Evolutionary conservation across 2,113 vertebrate genomes (phyloP).

Genomic region (Ceuthmochares aereus): DNA sequence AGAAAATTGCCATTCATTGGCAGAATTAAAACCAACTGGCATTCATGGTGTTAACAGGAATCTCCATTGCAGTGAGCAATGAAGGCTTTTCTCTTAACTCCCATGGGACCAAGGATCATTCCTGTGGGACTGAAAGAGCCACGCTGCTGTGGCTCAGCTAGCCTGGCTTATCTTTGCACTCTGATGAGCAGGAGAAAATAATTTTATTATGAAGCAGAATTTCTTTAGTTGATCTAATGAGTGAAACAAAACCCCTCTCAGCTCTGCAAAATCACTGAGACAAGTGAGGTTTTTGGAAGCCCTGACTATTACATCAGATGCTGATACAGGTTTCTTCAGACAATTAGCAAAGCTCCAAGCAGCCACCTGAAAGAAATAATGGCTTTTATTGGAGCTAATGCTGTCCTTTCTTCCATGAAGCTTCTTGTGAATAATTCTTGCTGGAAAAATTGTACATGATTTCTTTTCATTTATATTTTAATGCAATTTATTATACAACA

Average conservation of each 20-base stretch:
- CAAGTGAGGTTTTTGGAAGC: neutral
- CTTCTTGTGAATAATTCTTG: slow-evolving; percentile 63
- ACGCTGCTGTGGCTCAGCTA: neutral
- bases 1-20: neutral
- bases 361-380: slow-evolving; percentile 54
- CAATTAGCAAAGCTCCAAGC: slow-evolving; percentile 57
- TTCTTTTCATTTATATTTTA: slow-evolving; percentile 74
- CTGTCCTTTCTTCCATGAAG: slow-evolving; percentile 27
- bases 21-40: neutral
- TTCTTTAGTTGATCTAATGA: neutral
- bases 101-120: neutral
- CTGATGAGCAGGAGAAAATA: neutral
- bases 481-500: slow-evolving; percentile 69
- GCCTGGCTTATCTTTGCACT: neutral
- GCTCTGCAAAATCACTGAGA: neutral
- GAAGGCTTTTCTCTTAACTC: neutral
- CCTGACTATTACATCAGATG: neutral
- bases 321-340: slow-evolving; percentile 8
- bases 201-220: neutral
- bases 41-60: neutral
- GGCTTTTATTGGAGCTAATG: slow-evolving; percentile 35
- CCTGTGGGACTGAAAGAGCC: neutral
- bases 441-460: slow-evolving; percentile 56
- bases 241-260: neutral
- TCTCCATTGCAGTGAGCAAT: neutral